Evolutionary conservation across 2,888 invertebrate genomes (phyloP).

Genomic region (Drosophila kokeensis): DNA sequence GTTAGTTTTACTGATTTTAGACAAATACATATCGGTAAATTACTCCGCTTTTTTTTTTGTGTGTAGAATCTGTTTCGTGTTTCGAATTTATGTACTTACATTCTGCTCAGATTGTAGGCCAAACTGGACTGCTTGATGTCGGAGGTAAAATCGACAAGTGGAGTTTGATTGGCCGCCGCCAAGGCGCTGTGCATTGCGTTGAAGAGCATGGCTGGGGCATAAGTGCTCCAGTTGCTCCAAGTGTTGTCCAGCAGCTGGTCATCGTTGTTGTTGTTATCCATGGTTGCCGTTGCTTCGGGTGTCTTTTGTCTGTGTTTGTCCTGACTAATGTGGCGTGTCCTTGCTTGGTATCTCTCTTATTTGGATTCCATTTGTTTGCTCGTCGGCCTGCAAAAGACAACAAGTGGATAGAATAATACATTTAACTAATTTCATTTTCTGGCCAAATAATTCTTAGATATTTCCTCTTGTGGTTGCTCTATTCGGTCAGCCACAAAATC

Average conservation of each 20-base stretch:
- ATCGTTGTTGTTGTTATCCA: conserved; percentile 41
- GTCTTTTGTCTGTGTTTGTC: conserved; percentile 21
- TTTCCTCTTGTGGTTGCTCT: conserved; percentile 26
- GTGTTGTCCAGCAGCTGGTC: conserved; percentile 40
- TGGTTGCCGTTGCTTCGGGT: conserved; percentile 30
- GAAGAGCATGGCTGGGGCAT: conserved; percentile 61
- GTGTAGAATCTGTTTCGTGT: neutral
- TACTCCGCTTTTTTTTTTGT: neutral
- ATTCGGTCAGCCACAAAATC: conserved; percentile 28
- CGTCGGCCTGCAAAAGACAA: conserved; percentile 59
- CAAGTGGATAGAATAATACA: conserved; percentile 43
- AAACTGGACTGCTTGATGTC: conserved; percentile 24
- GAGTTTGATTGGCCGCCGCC: conserved; percentile 63
- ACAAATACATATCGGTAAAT: accelerated
- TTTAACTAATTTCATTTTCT: conserved; percentile 64
- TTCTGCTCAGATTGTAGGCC: conserved; percentile 60
- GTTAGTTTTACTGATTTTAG: neutral
- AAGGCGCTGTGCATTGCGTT: conserved; percentile 65
- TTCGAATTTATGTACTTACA: conserved; percentile 49
- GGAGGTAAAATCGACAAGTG: conserved; percentile 40
- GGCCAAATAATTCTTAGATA: conserved; percentile 21
- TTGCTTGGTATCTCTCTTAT: conserved; percentile 42
- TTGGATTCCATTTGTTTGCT: conserved; percentile 74
- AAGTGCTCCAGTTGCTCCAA: conserved; percentile 74
- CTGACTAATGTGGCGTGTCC: conserved; percentile 71